A percentile compares a stretch with the other conserved stretches of the same genome.
phyloP scores from a whole-genome alignment of 2,797 vertebrate genomes.

The Danionella dracula region DNA sequence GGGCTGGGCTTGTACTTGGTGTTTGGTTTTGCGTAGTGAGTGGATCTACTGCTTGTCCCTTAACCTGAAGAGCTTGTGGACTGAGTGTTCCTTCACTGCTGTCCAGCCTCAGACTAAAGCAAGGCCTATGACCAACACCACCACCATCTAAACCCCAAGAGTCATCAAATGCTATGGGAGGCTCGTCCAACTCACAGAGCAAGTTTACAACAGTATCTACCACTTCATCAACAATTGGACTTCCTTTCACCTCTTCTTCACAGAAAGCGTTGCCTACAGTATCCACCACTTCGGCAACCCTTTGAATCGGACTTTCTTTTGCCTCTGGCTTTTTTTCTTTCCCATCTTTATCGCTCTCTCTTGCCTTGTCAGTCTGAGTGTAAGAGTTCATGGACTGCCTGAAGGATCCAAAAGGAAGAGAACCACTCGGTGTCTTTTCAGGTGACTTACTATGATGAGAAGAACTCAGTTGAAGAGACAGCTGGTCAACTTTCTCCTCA shows the following conservation, averaged over 20 bases:
- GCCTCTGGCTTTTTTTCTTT: neutral
- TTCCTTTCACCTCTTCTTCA: neutral
- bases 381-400: neutral
- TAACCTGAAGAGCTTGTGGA: slow-evolving; percentile 10
- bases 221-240: neutral
- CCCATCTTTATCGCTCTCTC: neutral
- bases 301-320: neutral
- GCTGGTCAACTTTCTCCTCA: neutral
- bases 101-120: slow-evolving; percentile 66
- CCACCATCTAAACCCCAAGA: slow-evolving; percentile 64
- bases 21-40: neutral
- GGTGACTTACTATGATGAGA: neutral
- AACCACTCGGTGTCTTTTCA: neutral
- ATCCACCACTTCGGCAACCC: neutral
- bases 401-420: neutral
- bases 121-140: slow-evolving; percentile 7
- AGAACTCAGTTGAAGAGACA: neutral
- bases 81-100: slow-evolving; percentile 48
- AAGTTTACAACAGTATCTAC: neutral
- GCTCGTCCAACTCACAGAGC: slow-evolving; percentile 65
- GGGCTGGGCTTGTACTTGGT: neutral
- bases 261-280: slow-evolving; percentile 36
- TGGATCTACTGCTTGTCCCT: neutral
- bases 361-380: neutral
- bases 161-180: slow-evolving; percentile 66